Percentiles rank a stretch among this genome's conserved stretches.
These are phyloP conservation scores for Dermolepida albohirtum DNA, from an alignment of 2,888 invertebrate genomes.

Conservation along the genomic window DNA sequence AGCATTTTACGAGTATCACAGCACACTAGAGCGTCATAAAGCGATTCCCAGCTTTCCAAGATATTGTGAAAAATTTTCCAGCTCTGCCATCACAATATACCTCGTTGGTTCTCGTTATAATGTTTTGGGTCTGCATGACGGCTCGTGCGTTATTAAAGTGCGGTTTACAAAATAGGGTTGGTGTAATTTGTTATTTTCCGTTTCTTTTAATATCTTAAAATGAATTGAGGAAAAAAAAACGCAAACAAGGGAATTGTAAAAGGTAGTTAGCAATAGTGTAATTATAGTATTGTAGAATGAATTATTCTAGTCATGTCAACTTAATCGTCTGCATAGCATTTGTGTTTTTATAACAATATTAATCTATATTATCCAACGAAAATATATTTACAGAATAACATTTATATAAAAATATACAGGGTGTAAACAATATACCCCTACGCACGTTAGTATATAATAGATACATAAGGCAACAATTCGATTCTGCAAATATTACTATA, in stretches of 20 bases:
- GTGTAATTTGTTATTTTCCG: conserved; percentile 2
- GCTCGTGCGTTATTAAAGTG: conserved; percentile 17
- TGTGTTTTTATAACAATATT: too few relatives aligned
- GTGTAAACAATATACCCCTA: too few relatives aligned
- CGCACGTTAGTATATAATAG: too few relatives aligned
- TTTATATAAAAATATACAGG: too few relatives aligned
- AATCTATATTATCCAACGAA: too few relatives aligned
- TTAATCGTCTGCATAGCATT: too few relatives aligned
- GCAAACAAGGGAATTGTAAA: background rate
- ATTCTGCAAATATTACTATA: too few relatives aligned
- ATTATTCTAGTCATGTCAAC: too few relatives aligned
- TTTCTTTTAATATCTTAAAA: background rate
- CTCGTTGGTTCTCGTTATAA: conserved; percentile 27
- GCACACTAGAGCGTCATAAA: conserved; percentile 61
- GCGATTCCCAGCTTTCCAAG: conserved; percentile 54
- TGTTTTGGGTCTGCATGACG: background rate
- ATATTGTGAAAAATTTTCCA: conserved; percentile 35
- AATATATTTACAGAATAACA: too few relatives aligned
- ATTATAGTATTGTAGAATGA: too few relatives aligned
- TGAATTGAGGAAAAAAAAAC: background rate
- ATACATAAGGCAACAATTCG: too few relatives aligned
- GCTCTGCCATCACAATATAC: conserved; percentile 3
- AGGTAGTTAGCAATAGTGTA: too few relatives aligned
- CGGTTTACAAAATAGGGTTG: conserved; percentile 18
- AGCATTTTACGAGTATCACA: conserved; percentile 62